Base-by-base conservation (phyloP, 2,113 vertebrate genomes). In the Dipodomys spectabilis region DNA sequence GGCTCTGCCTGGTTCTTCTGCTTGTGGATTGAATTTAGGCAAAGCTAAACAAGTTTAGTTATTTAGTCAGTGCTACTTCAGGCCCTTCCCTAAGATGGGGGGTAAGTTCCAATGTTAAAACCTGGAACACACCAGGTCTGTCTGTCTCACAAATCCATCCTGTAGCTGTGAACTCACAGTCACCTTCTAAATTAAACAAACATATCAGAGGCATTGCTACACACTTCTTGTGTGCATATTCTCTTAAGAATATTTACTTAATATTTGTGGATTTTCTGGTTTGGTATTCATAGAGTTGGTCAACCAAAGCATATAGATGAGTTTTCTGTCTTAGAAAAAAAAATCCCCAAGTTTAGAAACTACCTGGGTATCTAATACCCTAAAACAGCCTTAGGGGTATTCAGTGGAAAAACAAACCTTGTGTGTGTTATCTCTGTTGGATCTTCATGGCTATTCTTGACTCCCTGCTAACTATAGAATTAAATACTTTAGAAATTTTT, bases 381-480 rank as follows among this genome's bases (percentile, higher is more conserved):
- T 60, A 53, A 64, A 83, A 71, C 18, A 92, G 75, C 92, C 86
- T 73, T 39, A 28, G 62, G 73, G 82, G 77, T 25, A 94, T 73
- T 91, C 11, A 39, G 86, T 91, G 53, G 90, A 81, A 92, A 96
- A 90, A 90, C 44, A 95, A 94, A 95, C 23, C 49, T 77, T 69
- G 5, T 39, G 39, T 39, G 39, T 39, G 39, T 39, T 39, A 39
- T 39, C 39, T 39, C 39, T 39, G 39, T 39, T 39, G 39, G 39
- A 39, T 39, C 85, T 93, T 96, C 32, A 49, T 92, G 22, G 7
- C 92, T 22, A 57, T 88, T 71, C 78, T 0, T 65, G 22, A 90
- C 15, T 79, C 94, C 91, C 49, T 69, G 80, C 94, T 96, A 73
- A 87, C 20, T 39, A 53, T 82, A 25, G 53, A 93, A 74, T 86